Conservation (phyloP, 2,888 invertebrate genomes). For the Drosophila suboccidentalis region DNA sequence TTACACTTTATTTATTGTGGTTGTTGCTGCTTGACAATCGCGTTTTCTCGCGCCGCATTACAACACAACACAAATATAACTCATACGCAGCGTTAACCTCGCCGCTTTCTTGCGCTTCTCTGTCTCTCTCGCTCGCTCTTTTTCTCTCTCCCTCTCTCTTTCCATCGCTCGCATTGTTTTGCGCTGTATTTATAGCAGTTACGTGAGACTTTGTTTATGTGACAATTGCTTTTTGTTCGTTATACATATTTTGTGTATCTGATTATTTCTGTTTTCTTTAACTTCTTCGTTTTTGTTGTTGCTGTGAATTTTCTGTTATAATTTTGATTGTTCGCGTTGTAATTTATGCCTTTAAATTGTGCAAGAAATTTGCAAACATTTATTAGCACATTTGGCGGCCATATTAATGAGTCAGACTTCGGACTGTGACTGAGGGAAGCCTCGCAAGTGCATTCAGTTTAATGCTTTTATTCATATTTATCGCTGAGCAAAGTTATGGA, state of each 20-base stretch:
- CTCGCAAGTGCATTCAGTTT: constrained; percentile 36
- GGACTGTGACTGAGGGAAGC: constrained; percentile 28
- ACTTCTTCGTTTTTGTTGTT: constrained; percentile 15
- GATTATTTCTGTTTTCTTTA: constrained; percentile 37
- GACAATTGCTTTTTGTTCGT: constrained; percentile 79
- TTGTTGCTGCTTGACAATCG: constrained; percentile 27
- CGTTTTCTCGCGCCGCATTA: constrained; percentile 66
- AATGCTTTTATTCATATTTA: constrained; percentile 16
- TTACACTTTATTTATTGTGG: constrained; percentile 78
- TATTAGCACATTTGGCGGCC: constrained; percentile 49
- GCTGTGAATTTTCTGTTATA: constrained; percentile 40
- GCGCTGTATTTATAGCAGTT: constrained; percentile 75
- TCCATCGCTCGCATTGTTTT: constrained; percentile 40
- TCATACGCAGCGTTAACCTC: constrained; percentile 78
- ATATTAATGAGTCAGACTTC: constrained; percentile 46
- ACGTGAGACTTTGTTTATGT: constrained; percentile 80
- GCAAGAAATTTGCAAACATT: constrained; percentile 73
- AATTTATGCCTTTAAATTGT: constrained; percentile 73
- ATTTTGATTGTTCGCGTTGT: constrained; percentile 64
- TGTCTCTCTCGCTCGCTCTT: constrained; percentile 2
- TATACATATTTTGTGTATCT: constrained; percentile 55
- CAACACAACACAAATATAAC: constrained; percentile 71
- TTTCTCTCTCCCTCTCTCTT: neutral
- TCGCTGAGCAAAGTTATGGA: neutral
- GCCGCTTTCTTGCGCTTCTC: constrained; percentile 43